These are phyloP conservation scores for Synergus gifuensis DNA, from an alignment of 2,888 invertebrate species.

Conservation along the genomic window DNA sequence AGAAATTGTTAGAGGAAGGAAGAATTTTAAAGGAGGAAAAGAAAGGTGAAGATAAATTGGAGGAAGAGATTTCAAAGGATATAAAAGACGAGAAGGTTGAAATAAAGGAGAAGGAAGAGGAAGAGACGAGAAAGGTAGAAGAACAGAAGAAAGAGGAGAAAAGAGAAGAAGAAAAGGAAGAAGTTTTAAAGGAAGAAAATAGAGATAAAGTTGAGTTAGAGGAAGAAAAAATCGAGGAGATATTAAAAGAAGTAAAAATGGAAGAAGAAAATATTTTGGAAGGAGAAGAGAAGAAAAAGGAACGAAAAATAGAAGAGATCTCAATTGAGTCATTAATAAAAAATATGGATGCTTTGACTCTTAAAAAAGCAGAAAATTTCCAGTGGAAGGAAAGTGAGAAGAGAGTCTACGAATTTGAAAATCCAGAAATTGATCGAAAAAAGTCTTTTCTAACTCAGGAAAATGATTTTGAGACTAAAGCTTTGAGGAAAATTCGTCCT, in stretches of 20 bases:
- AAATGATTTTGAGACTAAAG: slow-evolving; percentile 48
- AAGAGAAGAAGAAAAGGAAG: neutral
- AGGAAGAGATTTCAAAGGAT: neutral
- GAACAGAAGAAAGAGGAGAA: too few species aligned
- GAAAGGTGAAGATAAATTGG: neutral
- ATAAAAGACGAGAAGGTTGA: too few species aligned
- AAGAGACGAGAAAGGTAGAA: neutral
- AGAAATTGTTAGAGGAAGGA: neutral
- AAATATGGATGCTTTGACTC: slow-evolving; percentile 46
- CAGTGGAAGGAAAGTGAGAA: neutral
- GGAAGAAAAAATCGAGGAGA: neutral
- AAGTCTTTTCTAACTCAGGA: slow-evolving; percentile 45
- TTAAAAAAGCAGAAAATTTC: slow-evolving; percentile 31
- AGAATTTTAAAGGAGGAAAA: neutral
- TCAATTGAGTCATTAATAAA: slow-evolving; percentile 35
- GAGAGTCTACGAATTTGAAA: neutral
- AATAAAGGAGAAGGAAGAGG: neutral
- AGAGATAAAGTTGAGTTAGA: neutral
- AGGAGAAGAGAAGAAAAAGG: neutral
- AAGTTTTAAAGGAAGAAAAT: neutral
- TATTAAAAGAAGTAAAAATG: neutral
- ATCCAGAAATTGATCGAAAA: slow-evolving; percentile 38
- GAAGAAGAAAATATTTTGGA: too few species aligned
- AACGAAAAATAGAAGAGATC: slow-evolving; percentile 28
- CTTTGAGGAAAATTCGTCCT: slow-evolving; percentile 54